phyloP scores from a whole-genome alignment of 2,888 invertebrate species.

The Boloria euphrosyne region DNA sequence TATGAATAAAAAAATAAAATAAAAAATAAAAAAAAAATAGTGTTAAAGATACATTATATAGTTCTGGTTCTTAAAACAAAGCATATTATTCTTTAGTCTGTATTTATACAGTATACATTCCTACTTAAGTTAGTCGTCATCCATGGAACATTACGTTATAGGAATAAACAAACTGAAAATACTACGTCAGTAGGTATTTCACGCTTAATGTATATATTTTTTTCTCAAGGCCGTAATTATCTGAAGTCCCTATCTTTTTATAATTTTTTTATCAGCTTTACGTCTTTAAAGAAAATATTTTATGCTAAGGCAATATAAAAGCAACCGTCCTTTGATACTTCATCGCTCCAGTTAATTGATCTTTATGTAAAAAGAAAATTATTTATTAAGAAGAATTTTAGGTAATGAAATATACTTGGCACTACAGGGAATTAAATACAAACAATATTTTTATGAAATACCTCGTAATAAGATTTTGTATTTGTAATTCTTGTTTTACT shows the following conservation, averaged over 20 bases:
- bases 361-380: constrained; percentile 12
- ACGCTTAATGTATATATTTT: background rate
- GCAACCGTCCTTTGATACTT: constrained; percentile 23
- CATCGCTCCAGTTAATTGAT: constrained; percentile 24
- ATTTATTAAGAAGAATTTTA: constrained; percentile 2
- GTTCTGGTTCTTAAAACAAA: too few species aligned
- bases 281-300: constrained; percentile 3
- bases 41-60: too few species aligned
- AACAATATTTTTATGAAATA: background rate
- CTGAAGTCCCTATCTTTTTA: background rate
- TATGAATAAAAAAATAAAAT: too few species aligned
- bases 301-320: constrained; percentile 14
- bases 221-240: background rate
- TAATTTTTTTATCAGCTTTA: background rate
- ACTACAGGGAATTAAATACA: background rate
- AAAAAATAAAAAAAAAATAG: too few species aligned
- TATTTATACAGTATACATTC: too few species aligned
- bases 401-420: background rate
- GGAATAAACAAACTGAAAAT: too few species aligned
- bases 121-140: too few species aligned
- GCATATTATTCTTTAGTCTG: too few species aligned
- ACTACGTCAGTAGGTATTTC: too few species aligned
- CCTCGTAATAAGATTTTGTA: too few species aligned
- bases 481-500: too few species aligned
- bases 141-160: too few species aligned